Conservation (phyloP, 2,797 vertebrate species). For the Remorina albescens region DNA sequence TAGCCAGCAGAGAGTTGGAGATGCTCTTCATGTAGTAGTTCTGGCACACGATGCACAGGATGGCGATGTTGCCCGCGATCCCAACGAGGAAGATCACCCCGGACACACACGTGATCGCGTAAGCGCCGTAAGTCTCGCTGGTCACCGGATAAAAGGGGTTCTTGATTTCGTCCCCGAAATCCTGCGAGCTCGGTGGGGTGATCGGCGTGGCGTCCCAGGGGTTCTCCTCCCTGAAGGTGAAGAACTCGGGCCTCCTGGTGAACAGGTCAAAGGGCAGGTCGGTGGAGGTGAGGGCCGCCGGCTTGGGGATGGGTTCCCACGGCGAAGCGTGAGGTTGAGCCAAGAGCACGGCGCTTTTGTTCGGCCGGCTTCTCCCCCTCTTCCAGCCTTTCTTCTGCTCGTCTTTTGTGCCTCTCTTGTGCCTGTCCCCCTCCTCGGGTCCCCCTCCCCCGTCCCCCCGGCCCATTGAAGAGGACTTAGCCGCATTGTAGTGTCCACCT, state of each 20-base stretch:
- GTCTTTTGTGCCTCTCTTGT: constrained; percentile 84
- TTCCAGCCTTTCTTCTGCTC: constrained; percentile 81
- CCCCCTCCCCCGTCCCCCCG: constrained; percentile 61
- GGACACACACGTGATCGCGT: constrained; percentile 92
- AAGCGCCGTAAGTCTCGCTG: constrained; percentile 93
- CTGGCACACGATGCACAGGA: constrained; percentile 98
- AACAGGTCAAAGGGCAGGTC: constrained; percentile 82
- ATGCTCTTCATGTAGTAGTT: constrained; percentile 99
- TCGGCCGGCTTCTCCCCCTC: constrained; percentile 71
- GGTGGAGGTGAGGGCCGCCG: constrained; percentile 83
- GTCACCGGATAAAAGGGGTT: constrained; percentile 98
- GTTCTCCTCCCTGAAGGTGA: constrained; percentile 84
- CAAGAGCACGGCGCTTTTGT: constrained; percentile 66
- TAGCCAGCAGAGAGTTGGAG: constrained; percentile 97
- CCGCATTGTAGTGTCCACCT: constrained; percentile 81
- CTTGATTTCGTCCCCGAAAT: constrained; percentile 86
- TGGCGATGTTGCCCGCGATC: constrained; percentile 94
- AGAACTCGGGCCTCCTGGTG: constrained; percentile 79
- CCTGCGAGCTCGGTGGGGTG: constrained; percentile 83
- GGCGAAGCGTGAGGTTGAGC: constrained; percentile 68
- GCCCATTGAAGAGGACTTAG: constrained; percentile 75
- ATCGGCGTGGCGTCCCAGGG: constrained; percentile 86
- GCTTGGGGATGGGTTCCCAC: constrained; percentile 83
- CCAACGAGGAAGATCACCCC: constrained; percentile 94
- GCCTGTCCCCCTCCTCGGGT: constrained; percentile 74